Percentiles rank a stretch among this genome's conserved stretches.
These are phyloP conservation scores for Anableps anableps DNA, from an alignment of 2,797 vertebrate genomes.

Conservation along the genomic window DNA sequence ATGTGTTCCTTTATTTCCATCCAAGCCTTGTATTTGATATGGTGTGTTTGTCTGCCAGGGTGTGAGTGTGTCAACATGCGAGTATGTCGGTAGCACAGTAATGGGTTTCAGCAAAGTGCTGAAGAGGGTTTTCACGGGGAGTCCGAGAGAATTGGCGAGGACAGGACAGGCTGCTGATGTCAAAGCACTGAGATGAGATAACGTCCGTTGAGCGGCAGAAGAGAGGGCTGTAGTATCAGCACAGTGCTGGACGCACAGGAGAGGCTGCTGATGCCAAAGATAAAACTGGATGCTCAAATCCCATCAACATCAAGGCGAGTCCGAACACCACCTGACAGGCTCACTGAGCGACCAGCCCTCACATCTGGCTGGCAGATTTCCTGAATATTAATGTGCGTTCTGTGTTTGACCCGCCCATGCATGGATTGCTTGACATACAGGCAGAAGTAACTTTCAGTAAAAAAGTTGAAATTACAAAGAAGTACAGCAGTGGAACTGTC, in stretches of 20 bases:
- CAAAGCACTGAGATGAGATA: constrained; percentile 73
- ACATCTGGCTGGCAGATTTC: constrained; percentile 22
- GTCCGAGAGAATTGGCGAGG: constrained; percentile 51
- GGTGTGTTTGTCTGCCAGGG: background rate
- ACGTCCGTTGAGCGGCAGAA: constrained; percentile 47
- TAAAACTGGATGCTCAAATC: constrained; percentile 64
- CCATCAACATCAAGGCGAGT: constrained; percentile 59
- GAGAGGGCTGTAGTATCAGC: constrained; percentile 26
- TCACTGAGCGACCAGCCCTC: constrained; percentile 38
- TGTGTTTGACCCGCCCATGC: constrained; percentile 24
- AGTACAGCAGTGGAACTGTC: background rate
- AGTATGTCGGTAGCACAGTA: constrained; percentile 47
- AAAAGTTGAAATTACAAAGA: background rate
- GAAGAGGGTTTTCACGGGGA: constrained; percentile 61
- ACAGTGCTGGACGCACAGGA: constrained; percentile 53
- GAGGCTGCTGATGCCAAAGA: constrained; percentile 69
- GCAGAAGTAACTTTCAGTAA: background rate
- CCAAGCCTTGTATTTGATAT: background rate
- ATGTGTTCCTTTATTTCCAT: background rate
- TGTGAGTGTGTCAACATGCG: constrained; percentile 22
- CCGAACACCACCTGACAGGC: constrained; percentile 49
- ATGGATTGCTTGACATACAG: background rate
- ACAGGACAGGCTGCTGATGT: constrained; percentile 72
- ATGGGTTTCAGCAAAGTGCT: constrained; percentile 52
- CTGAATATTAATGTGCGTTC: constrained; percentile 39